Percentiles rank a stretch among this genome's conserved stretches.
These are phyloP conservation scores for Thumatha senex DNA, from an alignment of 2,888 invertebrate genomes.

Conservation along the genomic window DNA sequence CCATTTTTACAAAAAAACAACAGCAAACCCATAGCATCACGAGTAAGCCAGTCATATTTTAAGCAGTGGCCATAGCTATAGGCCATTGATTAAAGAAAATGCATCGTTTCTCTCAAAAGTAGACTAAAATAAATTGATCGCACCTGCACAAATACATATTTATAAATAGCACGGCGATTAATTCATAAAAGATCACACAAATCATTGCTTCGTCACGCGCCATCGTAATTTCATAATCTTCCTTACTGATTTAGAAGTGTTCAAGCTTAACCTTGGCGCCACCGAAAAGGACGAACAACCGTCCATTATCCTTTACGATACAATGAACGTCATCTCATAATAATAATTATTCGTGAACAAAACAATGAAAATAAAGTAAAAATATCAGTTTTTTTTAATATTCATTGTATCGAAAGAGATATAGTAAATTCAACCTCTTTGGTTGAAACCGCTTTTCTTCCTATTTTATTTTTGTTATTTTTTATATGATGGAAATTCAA, in stretches of 20 bases:
- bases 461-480: neutral
- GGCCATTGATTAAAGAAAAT: too few species aligned
- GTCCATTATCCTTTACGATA: constrained; percentile 36
- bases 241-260: constrained; percentile 5
- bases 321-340: constrained; percentile 15
- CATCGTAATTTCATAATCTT: too few species aligned
- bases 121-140: too few species aligned
- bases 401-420: neutral
- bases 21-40: too few species aligned
- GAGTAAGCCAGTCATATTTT: too few species aligned
- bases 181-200: neutral
- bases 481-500: neutral
- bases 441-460: too few species aligned
- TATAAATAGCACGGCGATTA: neutral
- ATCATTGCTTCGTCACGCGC: too few species aligned
- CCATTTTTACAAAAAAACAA: too few species aligned
- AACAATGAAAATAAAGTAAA: neutral
- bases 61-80: too few species aligned
- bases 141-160: neutral
- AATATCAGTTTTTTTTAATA: neutral
- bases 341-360: neutral
- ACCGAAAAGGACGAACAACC: constrained; percentile 38
- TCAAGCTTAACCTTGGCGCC: constrained; percentile 42
- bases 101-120: too few species aligned
- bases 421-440: neutral